Evolutionary conservation across 2,113 vertebrate genomes (phyloP).

Genomic region (Vireo altiloquus): DNA sequence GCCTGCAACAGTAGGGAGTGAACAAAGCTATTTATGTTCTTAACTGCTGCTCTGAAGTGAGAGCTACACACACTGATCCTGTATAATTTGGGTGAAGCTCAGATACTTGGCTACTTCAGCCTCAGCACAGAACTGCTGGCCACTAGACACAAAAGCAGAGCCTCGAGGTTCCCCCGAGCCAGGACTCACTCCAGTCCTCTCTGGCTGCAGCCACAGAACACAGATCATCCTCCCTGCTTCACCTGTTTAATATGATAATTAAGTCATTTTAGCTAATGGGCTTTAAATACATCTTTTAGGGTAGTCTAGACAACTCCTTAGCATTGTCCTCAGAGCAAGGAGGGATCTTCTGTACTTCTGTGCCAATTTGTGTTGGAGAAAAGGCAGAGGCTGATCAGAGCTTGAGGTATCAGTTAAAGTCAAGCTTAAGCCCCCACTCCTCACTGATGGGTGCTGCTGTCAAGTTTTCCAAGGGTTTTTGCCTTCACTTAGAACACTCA

Average conservation of each 20-base stretch:
- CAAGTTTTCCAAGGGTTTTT: not conserved
- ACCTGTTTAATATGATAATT: not conserved
- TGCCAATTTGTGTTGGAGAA: not conserved
- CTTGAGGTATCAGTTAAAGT: not conserved
- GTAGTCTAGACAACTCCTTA: not conserved
- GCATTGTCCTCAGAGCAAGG: not conserved
- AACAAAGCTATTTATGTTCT: not conserved
- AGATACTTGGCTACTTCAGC: not conserved
- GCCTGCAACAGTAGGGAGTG: not conserved
- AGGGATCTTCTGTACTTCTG: not conserved
- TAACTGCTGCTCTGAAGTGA: not conserved
- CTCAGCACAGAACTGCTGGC: not conserved
- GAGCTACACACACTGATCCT: not conserved
- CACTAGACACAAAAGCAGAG: not conserved
- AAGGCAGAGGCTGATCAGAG: not conserved
- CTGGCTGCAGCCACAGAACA: not conserved
- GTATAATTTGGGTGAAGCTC: not conserved
- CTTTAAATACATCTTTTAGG: not conserved
- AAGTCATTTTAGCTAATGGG: not conserved
- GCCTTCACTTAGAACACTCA: not conserved
- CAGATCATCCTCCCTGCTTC: not conserved
- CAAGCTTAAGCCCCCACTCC: not conserved
- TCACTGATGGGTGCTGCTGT: not conserved
- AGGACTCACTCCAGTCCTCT: not conserved
- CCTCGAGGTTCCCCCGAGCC: not conserved